Conservation (phyloP, 2,113 vertebrate species). For the Bothrops jararaca region DNA sequence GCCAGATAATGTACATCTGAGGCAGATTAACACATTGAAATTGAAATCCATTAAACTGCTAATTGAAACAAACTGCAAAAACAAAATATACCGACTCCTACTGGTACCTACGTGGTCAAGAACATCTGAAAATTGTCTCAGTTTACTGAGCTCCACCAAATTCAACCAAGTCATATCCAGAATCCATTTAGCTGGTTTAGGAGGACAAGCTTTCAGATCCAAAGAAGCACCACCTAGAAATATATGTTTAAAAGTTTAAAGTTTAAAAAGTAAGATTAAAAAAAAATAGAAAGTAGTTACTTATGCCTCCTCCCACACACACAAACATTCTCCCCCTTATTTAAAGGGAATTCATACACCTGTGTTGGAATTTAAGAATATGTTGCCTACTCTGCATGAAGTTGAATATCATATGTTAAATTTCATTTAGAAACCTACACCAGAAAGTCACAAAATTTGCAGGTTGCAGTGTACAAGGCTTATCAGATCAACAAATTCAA, state of each 20-base stretch:
- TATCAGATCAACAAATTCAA: too few relatives aligned
- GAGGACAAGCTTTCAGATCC: conserved; percentile 89
- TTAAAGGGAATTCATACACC: background rate
- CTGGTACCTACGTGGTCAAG: conserved; percentile 79
- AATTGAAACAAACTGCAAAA: background rate
- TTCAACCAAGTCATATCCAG: conserved; percentile 97
- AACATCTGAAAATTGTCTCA: conserved; percentile 88
- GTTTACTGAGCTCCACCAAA: conserved; percentile 91
- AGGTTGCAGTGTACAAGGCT: background rate
- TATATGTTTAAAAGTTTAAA: background rate
- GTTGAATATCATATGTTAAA: background rate
- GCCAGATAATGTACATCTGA: background rate
- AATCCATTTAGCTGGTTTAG: conserved; percentile 93
- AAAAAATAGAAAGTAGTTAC: background rate
- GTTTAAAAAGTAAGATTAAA: background rate
- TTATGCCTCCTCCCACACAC: background rate
- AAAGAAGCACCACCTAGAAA: conserved; percentile 88
- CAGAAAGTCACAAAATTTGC: background rate
- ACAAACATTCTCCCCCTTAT: background rate
- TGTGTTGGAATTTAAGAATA: background rate
- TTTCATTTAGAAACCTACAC: background rate
- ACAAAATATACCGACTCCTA: background rate
- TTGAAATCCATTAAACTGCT: background rate
- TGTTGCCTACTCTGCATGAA: background rate
- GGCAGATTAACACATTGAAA: background rate